Conservation (phyloP, 2,888 invertebrate species). For the Plusia festucae region DNA sequence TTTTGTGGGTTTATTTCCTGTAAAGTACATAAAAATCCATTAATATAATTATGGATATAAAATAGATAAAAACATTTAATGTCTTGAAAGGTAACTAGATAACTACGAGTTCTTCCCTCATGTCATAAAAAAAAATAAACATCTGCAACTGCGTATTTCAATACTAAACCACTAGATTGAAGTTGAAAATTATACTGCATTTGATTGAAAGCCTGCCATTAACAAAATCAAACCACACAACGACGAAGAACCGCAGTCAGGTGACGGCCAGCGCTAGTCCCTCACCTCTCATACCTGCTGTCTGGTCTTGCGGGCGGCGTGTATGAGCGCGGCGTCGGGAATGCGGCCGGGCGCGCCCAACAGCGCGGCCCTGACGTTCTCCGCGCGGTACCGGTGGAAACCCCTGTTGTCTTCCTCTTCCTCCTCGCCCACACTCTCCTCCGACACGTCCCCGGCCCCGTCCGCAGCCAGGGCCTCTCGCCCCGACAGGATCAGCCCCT, state of each 20-base stretch:
- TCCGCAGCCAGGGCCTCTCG: constrained; percentile 95
- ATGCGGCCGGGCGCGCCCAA: constrained; percentile 95
- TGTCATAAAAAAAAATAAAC: too few species aligned
- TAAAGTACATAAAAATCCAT: not conserved
- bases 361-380: constrained; percentile 94
- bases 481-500: constrained; percentile 92
- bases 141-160: too few species aligned
- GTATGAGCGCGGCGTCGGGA: constrained; percentile 99
- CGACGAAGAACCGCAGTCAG: constrained; percentile 48
- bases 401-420: constrained; percentile 81
- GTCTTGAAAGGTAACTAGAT: not conserved
- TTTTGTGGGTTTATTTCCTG: not conserved
- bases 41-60: not conserved
- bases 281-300: constrained; percentile 95
- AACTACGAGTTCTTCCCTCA: too few species aligned
- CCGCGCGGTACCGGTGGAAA: constrained; percentile 88
- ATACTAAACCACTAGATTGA: too few species aligned
- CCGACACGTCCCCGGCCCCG: constrained; percentile 91
- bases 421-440: constrained; percentile 84
- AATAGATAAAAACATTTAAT: not conserved
- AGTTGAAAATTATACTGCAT: not conserved
- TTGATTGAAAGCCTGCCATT: not conserved
- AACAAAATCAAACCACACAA: not conserved
- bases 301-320: constrained; percentile 98
- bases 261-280: constrained; percentile 89